A percentile compares a stretch with the other conserved stretches of the same genome.
phyloP scores from a whole-genome alignment of 2,888 invertebrate genomes.

The Agonopterix subpropinquella region DNA sequence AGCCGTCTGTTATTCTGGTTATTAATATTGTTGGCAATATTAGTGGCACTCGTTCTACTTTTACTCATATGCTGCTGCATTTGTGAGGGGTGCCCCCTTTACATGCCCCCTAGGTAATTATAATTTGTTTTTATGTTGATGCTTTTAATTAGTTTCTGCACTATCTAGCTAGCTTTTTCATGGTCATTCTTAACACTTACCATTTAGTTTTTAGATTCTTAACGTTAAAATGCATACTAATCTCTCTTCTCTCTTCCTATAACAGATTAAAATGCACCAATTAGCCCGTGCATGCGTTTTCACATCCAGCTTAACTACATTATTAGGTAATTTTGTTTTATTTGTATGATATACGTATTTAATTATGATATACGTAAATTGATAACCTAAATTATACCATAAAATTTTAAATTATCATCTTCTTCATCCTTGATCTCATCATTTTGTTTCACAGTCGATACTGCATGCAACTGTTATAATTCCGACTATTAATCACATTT shows the following conservation, averaged over 20 bases:
- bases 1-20: slow-evolving; percentile 86
- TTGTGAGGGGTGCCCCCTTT: slow-evolving; percentile 90
- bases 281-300: slow-evolving; percentile 41
- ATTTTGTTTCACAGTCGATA: background rate
- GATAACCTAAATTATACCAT: background rate
- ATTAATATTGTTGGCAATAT: slow-evolving; percentile 83
- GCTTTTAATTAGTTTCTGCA: background rate
- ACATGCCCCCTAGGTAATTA: slow-evolving; percentile 81
- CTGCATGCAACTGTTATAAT: background rate
- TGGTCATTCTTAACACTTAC: background rate
- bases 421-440: background rate
- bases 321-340: slow-evolving; percentile 43
- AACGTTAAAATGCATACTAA: slow-evolving; percentile 13
- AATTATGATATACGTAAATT: background rate
- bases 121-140: slow-evolving; percentile 3
- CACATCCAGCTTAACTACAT: slow-evolving; percentile 44
- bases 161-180: slow-evolving; percentile 1
- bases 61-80: slow-evolving; percentile 88
- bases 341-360: background rate
- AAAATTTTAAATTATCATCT: background rate
- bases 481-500: background rate
- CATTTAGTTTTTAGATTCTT: background rate
- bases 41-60: slow-evolving; percentile 82
- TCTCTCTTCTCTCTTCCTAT: slow-evolving; percentile 36
- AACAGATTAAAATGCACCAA: slow-evolving; percentile 63